A percentile compares a stretch with the other conserved stretches of the same genome.
Evolutionary conservation across 2,888 invertebrate genomes (phyloP).

Genomic region (Ormyrus pomaceus): DNA sequence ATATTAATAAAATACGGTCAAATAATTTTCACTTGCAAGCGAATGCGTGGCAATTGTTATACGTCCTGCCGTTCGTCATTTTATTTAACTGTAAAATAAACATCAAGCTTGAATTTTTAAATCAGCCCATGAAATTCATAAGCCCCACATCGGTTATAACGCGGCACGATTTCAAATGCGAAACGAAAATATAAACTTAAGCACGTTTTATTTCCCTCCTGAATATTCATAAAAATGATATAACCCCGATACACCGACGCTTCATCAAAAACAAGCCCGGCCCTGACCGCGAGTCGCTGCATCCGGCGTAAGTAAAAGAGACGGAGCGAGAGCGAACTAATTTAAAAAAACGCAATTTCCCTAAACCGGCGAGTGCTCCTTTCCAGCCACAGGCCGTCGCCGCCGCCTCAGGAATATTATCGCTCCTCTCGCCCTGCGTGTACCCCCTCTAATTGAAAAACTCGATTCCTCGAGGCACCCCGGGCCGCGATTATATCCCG

Average conservation of each 20-base stretch:
- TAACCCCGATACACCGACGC: neutral
- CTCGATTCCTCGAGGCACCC: slow-evolving; percentile 37
- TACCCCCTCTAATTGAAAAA: slow-evolving; percentile 50
- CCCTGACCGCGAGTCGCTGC: neutral
- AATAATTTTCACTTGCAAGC: too few species aligned
- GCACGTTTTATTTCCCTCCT: neutral
- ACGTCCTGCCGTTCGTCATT: too few species aligned
- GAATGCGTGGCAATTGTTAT: too few species aligned
- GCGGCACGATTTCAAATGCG: neutral
- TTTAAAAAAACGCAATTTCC: slow-evolving; percentile 43
- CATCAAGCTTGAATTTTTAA: too few species aligned
- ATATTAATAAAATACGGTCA: too few species aligned
- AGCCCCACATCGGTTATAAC: too few species aligned
- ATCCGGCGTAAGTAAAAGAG: neutral
- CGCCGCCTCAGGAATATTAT: slow-evolving; percentile 23
- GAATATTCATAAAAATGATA: slow-evolving; percentile 42
- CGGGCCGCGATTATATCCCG: neutral
- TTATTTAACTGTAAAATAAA: too few species aligned
- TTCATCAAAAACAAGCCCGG: neutral
- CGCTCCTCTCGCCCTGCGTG: slow-evolving; percentile 19
- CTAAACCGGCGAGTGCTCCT: slow-evolving; percentile 33
- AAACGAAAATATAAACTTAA: slow-evolving; percentile 4
- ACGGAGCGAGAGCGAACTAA: slow-evolving; percentile 24
- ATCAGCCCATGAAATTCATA: too few species aligned
- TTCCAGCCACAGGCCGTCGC: neutral